Evolutionary conservation across 2,797 vertebrate genomes (phyloP).

Genomic region (Heliangelus exortis): DNA sequence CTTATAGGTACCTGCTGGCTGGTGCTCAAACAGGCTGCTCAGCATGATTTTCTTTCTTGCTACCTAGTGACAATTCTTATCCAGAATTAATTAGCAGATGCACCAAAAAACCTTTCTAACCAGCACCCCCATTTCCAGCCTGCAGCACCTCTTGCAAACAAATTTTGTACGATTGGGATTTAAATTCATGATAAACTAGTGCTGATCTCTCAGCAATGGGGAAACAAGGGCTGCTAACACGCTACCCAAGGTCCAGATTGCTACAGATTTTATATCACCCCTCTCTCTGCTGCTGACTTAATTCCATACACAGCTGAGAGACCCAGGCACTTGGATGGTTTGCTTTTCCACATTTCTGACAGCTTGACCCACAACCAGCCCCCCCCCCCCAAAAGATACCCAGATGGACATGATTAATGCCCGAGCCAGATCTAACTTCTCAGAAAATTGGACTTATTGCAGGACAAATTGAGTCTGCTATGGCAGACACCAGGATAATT

Average conservation of each 20-base stretch:
- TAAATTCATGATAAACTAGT: neutral
- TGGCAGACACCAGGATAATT: slow-evolving; percentile 59
- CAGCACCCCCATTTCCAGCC: neutral
- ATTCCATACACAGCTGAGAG: neutral
- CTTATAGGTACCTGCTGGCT: neutral
- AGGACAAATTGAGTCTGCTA: slow-evolving; percentile 55
- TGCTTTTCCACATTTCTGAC: neutral
- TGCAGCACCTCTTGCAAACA: neutral
- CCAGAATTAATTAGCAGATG: neutral
- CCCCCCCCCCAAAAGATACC: neutral
- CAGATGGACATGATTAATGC: neutral
- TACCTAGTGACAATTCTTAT: neutral
- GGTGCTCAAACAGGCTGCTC: rapidly evolving
- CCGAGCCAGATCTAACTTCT: slow-evolving; percentile 48
- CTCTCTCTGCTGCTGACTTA: neutral
- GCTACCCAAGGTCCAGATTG: rapidly evolving
- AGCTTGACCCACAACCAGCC: neutral
- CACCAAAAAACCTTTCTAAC: neutral
- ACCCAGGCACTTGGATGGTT: rapidly evolving
- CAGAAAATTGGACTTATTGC: slow-evolving; percentile 39
- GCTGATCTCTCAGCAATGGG: neutral
- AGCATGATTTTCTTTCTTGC: neutral
- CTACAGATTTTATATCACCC: rapidly evolving
- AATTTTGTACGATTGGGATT: neutral
- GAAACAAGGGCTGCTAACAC: neutral